These are phyloP conservation scores for Esox niger DNA, from an alignment of 2,113 vertebrate species.

Conservation along the genomic window DNA sequence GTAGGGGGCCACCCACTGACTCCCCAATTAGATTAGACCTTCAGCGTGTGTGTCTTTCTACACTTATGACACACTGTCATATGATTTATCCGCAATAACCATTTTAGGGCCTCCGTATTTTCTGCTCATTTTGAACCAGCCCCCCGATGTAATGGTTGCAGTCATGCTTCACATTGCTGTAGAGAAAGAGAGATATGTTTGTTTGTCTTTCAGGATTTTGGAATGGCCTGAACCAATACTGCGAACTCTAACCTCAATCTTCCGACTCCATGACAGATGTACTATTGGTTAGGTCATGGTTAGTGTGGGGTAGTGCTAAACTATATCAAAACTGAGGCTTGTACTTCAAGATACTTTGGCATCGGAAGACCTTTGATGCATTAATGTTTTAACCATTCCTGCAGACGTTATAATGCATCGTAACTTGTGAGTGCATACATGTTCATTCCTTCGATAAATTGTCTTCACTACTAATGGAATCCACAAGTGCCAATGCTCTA, in stretches of 20 bases:
- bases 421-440: no score
- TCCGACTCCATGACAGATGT: conserved; percentile 5
- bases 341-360: conserved; percentile 14
- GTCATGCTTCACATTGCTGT: not conserved
- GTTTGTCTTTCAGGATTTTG: not conserved
- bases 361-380: no score
- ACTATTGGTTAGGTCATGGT: not conserved
- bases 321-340: no score
- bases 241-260: no score
- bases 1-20: conserved; percentile 33
- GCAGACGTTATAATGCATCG: no score
- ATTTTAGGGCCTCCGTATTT: conserved; percentile 6
- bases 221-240: not conserved
- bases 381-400: no score
- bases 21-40: conserved; percentile 50
- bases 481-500: no score
- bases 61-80: conserved; percentile 18
- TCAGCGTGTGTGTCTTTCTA: conserved; percentile 13
- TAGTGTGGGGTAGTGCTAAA: conserved; percentile 3
- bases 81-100: conserved; percentile 14
- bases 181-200: not conserved
- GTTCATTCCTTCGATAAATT: no score
- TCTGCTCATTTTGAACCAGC: no score
- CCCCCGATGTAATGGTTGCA: conserved; percentile 11
- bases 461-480: no score